Conservation (phyloP, 2,888 invertebrate genomes). For the Ennomos fuscantarius region DNA sequence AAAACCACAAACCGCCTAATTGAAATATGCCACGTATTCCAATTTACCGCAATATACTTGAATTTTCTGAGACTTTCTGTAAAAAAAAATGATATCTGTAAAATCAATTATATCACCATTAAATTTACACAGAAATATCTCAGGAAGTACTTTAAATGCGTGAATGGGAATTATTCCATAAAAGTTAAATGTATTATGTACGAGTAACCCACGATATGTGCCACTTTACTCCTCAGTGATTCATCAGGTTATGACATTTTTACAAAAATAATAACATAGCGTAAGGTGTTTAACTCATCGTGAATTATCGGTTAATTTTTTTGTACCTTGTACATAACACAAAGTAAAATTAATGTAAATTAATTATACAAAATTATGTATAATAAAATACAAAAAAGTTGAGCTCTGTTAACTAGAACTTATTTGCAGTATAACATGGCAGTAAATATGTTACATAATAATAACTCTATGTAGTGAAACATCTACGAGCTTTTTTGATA, state of each 20-base stretch:
- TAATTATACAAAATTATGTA: conserved; percentile 2
- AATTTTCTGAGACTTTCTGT: not conserved
- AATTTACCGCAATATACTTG: not conserved
- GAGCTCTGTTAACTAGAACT: conserved; percentile 7
- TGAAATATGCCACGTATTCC: conserved; percentile 39
- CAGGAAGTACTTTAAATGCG: conserved; percentile 8
- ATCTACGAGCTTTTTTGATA: no score
- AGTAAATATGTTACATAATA: conserved; percentile 2
- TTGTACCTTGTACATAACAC: conserved; percentile 6
- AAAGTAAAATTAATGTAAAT: conserved; percentile 5
- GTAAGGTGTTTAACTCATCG: conserved; percentile 19
- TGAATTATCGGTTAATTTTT: conserved; percentile 9
- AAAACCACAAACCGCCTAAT: conserved; percentile 24
- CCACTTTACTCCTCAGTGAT: conserved; percentile 62
- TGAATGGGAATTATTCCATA: conserved; percentile 17
- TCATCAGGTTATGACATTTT: conserved; percentile 57
- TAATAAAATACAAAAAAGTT: conserved; percentile 2
- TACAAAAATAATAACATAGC: conserved; percentile 38
- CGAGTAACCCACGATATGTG: conserved; percentile 55
- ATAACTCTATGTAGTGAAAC: no score
- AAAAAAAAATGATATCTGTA: not conserved
- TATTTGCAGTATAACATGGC: not conserved
- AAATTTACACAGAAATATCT: conserved; percentile 8
- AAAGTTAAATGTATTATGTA: conserved; percentile 33
- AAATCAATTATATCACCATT: not conserved